Evolutionary conservation across 2,113 vertebrate species (phyloP).

Genomic region (Semnornis frantzii): DNA sequence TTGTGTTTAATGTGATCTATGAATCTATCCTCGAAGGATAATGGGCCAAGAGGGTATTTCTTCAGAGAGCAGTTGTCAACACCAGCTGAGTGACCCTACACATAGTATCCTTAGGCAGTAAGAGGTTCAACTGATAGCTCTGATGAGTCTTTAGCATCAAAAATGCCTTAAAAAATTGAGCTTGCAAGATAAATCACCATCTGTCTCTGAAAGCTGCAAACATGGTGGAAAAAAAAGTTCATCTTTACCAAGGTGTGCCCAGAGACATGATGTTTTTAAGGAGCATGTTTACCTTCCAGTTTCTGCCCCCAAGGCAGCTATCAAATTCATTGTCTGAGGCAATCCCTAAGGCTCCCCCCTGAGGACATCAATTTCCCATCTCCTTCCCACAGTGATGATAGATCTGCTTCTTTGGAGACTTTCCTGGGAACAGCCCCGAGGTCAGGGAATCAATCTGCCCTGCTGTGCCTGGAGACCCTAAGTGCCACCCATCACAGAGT

Average conservation of each 20-base stretch:
- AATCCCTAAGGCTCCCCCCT: neutral
- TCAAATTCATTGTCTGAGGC: neutral
- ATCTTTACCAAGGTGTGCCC: neutral
- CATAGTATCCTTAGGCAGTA: neutral
- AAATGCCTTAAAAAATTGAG: neutral
- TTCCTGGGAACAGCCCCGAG: neutral
- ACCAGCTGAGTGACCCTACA: neutral
- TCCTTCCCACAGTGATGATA: neutral
- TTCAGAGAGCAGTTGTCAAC: neutral
- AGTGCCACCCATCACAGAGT: neutral
- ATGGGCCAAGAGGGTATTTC: neutral
- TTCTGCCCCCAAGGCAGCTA: neutral
- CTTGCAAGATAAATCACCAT: neutral
- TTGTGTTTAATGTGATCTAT: neutral
- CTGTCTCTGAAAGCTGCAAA: neutral
- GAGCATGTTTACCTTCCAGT: neutral
- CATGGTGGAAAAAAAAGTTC: neutral
- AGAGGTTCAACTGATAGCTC: accelerated
- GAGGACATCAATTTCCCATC: neutral
- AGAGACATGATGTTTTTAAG: neutral
- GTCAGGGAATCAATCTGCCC: neutral
- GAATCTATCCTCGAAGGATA: neutral
- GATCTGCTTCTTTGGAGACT: neutral
- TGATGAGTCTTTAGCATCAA: neutral
- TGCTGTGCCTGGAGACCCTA: neutral